Conservation (phyloP, 1,140 invertebrate species). For the Trichogramma pretiosum region DNA sequence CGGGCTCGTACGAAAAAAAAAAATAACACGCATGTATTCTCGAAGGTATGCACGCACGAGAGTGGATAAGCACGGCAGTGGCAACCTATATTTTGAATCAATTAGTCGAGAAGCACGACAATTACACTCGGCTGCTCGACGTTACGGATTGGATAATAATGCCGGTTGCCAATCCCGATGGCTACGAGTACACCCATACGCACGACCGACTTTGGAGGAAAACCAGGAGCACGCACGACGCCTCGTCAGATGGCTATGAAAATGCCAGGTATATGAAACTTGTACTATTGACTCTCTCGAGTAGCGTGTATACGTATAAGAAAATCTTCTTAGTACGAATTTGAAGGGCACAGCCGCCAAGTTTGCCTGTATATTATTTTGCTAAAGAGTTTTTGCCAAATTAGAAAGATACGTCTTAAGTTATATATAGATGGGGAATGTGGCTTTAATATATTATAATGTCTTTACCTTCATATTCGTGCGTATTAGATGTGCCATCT, state of each 20-base stretch:
- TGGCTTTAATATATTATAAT: too few species aligned
- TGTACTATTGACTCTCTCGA: too few species aligned
- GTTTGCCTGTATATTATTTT: too few species aligned
- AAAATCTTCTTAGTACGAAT: too few species aligned
- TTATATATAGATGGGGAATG: too few species aligned
- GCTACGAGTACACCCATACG: slow-evolving; percentile 74
- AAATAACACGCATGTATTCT: slow-evolving; percentile 34
- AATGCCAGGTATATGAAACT: slow-evolving; percentile 30
- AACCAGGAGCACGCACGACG: slow-evolving; percentile 53
- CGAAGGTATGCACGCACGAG: slow-evolving; percentile 78
- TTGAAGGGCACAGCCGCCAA: too few species aligned
- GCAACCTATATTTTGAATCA: slow-evolving; percentile 75
- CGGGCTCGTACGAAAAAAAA: too few species aligned
- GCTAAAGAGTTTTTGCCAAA: too few species aligned
- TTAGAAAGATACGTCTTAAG: too few species aligned
- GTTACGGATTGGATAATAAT: slow-evolving; percentile 76
- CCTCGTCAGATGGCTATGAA: slow-evolving; percentile 31
- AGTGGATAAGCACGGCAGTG: slow-evolving; percentile 85
- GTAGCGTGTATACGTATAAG: too few species aligned
- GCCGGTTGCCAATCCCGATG: slow-evolving; percentile 76
- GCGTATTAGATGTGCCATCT: too few species aligned
- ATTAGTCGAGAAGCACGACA: slow-evolving; percentile 62
- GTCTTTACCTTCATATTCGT: too few species aligned
- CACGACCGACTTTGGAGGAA: slow-evolving; percentile 75
- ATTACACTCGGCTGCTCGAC: slow-evolving; percentile 58